Conservation (phyloP, 2,888 invertebrate species). For the Sesia apiformis region DNA sequence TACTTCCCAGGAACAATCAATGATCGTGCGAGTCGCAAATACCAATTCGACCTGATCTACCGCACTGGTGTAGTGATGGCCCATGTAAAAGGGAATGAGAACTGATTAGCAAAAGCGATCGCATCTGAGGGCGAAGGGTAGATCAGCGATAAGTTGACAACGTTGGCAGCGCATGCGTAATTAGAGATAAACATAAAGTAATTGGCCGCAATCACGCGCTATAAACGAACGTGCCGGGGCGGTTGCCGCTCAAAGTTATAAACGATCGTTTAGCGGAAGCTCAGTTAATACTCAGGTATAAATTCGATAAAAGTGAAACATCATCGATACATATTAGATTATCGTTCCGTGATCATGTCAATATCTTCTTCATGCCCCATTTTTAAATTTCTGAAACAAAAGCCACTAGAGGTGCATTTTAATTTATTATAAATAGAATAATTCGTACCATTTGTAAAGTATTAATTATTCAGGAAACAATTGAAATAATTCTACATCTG, state of each 20-base stretch:
- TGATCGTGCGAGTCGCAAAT: slow-evolving; percentile 9
- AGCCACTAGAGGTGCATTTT: too few relatives aligned
- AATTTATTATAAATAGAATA: too few relatives aligned
- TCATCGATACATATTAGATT: slow-evolving; percentile 4
- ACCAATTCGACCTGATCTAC: slow-evolving; percentile 34
- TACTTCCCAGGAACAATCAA: too few relatives aligned
- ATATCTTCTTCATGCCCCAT: too few relatives aligned
- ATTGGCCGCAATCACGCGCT: slow-evolving; percentile 70
- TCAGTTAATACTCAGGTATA: slow-evolving; percentile 8
- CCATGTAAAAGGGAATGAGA: slow-evolving; percentile 40
- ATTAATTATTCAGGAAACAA: too few relatives aligned
- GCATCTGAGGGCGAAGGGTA: slow-evolving; percentile 69
- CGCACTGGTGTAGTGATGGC: slow-evolving; percentile 41
- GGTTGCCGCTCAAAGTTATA: slow-evolving; percentile 15
- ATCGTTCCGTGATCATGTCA: too few relatives aligned
- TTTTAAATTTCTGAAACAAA: too few relatives aligned
- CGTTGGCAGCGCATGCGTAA: slow-evolving; percentile 71
- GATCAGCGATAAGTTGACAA: slow-evolving; percentile 61
- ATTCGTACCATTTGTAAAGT: too few relatives aligned
- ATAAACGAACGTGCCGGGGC: slow-evolving; percentile 51
- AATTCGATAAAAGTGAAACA: slow-evolving; percentile 2
- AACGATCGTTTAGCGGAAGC: slow-evolving; percentile 33
- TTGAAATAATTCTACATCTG: too few relatives aligned
- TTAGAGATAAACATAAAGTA: slow-evolving; percentile 75
- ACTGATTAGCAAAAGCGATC: slow-evolving; percentile 63